A percentile compares a stretch with the other conserved stretches of the same genome.
These are phyloP conservation scores for Drosophila longiperda DNA, from an alignment of 2,888 invertebrate species.

Conservation along the genomic window DNA sequence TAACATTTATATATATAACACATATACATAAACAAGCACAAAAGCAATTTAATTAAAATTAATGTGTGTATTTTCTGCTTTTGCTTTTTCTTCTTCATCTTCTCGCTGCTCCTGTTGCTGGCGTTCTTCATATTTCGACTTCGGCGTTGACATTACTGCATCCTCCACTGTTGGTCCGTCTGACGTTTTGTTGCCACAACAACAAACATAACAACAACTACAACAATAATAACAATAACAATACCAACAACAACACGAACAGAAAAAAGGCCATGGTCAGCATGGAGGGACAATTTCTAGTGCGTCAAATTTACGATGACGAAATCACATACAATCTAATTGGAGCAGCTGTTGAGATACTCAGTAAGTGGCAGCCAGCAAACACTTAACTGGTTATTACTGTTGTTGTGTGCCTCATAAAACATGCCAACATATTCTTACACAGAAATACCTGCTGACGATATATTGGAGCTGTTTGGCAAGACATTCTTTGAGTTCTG, in stretches of 20 bases:
- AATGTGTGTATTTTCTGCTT: conserved; percentile 65
- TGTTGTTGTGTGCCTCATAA: conserved; percentile 25
- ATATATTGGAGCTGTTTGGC: conserved; percentile 95
- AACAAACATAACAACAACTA: conserved; percentile 21
- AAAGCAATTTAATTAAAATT: conserved; percentile 80
- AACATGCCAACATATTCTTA: not conserved
- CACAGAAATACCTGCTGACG: conserved; percentile 94
- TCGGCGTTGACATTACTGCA: conserved; percentile 45
- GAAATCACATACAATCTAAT: conserved; percentile 97
- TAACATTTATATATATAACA: conserved; percentile 24
- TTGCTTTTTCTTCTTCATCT: conserved; percentile 6
- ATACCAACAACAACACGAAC: conserved; percentile 41
- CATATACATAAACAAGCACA: conserved; percentile 50
- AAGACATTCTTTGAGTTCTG: conserved; percentile 98
- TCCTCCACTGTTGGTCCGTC: not conserved
- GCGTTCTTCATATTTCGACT: conserved; percentile 49
- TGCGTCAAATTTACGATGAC: conserved; percentile 97
- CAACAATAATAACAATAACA: conserved; percentile 85
- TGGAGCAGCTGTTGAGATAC: conserved; percentile 94
- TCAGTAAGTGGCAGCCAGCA: conserved; percentile 89
- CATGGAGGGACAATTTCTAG: conserved; percentile 98
- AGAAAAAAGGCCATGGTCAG: conserved; percentile 96
- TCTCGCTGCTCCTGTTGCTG: conserved; percentile 25
- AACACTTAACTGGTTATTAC: conserved; percentile 25
- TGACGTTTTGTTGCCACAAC: conserved; percentile 24